phyloP scores from a whole-genome alignment of 2,797 vertebrate genomes.

The Momotus momota region DNA sequence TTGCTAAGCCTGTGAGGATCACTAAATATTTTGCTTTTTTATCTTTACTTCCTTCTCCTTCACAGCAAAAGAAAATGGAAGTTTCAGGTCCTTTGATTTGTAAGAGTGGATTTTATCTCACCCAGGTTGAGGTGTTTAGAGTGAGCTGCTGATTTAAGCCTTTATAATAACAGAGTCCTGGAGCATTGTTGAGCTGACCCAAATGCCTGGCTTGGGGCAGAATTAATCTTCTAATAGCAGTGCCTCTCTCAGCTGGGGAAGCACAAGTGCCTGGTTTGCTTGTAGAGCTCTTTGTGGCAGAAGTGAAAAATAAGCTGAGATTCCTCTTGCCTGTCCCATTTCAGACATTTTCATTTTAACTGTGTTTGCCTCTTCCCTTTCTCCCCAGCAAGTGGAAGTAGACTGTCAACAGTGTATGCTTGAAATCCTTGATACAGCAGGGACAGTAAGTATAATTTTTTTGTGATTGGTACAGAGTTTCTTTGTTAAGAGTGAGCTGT shows the following conservation, averaged over 20 bases:
- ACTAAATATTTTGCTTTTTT: background rate
- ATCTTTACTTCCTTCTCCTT: background rate
- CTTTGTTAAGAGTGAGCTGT: background rate
- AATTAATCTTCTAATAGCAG: background rate
- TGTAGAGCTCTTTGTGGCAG: background rate
- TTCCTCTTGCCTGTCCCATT: background rate
- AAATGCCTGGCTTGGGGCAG: background rate
- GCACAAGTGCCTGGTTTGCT: background rate
- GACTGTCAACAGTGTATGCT: conserved; percentile 99
- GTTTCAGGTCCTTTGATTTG: background rate
- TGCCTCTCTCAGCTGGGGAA: background rate
- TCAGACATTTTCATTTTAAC: background rate
- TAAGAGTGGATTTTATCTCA: background rate
- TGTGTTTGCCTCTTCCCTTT: background rate
- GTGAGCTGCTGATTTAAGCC: background rate
- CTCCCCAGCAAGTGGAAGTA: conserved; percentile 95
- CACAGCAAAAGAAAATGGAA: background rate
- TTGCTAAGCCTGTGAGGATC: background rate
- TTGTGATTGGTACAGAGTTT: background rate
- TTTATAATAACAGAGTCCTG: background rate
- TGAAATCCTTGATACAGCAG: conserved; percentile 98
- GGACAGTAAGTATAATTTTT: conserved; percentile 88
- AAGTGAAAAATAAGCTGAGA: background rate
- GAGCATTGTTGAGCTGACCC: background rate
- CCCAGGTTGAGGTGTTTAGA: conserved; percentile 15